A percentile compares a stretch with the other conserved stretches of the same genome.
Conservation (phyloP, 1,140 invertebrate species). For the Drosophila lowei region DNA sequence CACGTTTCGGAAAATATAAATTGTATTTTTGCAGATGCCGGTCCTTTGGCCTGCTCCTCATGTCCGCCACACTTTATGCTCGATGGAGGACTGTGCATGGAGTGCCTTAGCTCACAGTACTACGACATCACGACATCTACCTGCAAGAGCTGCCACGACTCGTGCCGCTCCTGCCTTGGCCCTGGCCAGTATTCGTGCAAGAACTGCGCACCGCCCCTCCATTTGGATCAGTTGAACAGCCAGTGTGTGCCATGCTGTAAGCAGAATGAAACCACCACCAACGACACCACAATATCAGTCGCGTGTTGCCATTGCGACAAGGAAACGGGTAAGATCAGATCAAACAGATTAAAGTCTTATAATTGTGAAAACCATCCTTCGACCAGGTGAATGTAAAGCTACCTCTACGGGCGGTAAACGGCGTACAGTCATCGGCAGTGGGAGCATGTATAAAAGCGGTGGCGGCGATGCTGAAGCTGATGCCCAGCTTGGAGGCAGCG, state of each 20-base stretch:
- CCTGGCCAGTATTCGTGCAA: conserved; percentile 88
- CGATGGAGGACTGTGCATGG: conserved; percentile 89
- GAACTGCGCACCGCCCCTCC: conserved; percentile 86
- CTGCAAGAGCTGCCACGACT: conserved; percentile 87
- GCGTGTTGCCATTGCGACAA: conserved; percentile 57
- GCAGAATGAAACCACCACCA: conserved; percentile 84
- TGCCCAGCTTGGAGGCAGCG: conserved; percentile 58
- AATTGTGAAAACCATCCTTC: not conserved
- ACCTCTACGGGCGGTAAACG: conserved; percentile 90
- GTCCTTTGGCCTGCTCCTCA: conserved; percentile 88
- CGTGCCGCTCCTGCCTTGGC: conserved; percentile 88
- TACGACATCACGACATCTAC: conserved; percentile 88
- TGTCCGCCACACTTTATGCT: conserved; percentile 89
- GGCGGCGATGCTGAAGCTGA: conserved; percentile 49
- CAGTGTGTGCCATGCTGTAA: conserved; percentile 89
- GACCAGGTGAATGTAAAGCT: conserved; percentile 87
- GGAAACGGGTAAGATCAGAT: conserved; percentile 85
- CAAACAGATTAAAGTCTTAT: not conserved
- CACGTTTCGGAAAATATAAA: not conserved
- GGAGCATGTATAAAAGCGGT: conserved; percentile 59
- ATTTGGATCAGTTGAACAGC: conserved; percentile 88
- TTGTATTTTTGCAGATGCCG: conserved; percentile 84
- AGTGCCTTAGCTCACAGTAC: conserved; percentile 89
- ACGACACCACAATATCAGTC: conserved; percentile 38
- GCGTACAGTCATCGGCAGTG: conserved; percentile 86